Evolutionary conservation across 1,140 invertebrate species (phyloP).

Genomic region (Zaprionus taronus): DNA sequence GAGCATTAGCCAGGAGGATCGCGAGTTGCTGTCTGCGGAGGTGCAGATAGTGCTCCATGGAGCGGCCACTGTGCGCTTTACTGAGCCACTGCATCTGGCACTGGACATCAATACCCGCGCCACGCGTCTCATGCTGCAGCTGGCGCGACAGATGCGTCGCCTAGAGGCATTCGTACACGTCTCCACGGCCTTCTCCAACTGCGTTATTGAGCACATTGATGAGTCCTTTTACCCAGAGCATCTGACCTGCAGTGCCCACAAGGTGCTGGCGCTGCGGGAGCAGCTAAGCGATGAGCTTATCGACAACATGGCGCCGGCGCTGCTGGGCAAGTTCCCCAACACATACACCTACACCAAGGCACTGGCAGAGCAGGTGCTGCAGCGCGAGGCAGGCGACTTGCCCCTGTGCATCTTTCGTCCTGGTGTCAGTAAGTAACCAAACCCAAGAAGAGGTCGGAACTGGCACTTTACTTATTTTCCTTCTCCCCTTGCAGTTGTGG

Average conservation of each 20-base stretch:
- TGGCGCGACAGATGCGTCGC: conserved; percentile 88
- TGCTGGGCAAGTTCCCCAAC: conserved; percentile 91
- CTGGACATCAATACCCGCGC: conserved; percentile 87
- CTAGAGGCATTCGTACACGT: conserved; percentile 89
- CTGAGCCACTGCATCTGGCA: conserved; percentile 89
- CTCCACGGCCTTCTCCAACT: conserved; percentile 91
- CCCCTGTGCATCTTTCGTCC: conserved; percentile 90
- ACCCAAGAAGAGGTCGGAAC: background rate
- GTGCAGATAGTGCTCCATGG: conserved; percentile 92
- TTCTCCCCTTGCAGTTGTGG: conserved; percentile 87
- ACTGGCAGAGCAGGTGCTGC: conserved; percentile 90
- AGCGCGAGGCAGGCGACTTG: conserved; percentile 87
- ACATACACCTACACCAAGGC: conserved; percentile 94
- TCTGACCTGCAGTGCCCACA: conserved; percentile 86
- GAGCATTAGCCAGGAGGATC: conserved; percentile 88
- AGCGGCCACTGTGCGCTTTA: conserved; percentile 93
- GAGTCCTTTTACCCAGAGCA: conserved; percentile 90
- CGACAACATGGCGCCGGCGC: conserved; percentile 88
- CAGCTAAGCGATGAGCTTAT: conserved; percentile 86
- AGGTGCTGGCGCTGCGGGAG: conserved; percentile 86
- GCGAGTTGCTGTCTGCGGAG: conserved; percentile 62
- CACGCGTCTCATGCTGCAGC: conserved; percentile 85
- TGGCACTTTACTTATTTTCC: conserved; percentile 3
- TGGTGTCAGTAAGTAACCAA: conserved; percentile 87
- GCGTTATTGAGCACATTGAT: conserved; percentile 86